Evolutionary conservation across 2,113 vertebrate genomes (phyloP).

Genomic region (Cacatua alba): DNA sequence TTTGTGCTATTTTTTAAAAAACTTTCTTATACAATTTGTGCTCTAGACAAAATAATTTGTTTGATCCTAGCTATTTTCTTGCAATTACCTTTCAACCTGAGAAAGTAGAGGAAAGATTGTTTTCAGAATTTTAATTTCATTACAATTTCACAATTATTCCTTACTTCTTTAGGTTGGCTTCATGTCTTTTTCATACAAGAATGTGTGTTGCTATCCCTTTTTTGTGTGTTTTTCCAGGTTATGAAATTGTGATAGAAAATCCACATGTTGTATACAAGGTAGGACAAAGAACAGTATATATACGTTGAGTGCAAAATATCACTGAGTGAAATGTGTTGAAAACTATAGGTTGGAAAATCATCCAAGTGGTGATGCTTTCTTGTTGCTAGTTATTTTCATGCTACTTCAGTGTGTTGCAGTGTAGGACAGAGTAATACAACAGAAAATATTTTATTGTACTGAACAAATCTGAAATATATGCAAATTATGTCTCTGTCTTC

Average conservation of each 20-base stretch:
- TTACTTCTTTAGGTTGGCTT: background rate
- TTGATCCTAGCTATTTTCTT: background rate
- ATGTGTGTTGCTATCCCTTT: background rate
- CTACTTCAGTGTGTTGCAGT: background rate
- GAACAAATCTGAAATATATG: background rate
- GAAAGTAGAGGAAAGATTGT: background rate
- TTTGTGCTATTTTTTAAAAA: background rate
- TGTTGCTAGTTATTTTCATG: background rate
- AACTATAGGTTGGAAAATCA: background rate
- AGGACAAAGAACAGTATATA: background rate
- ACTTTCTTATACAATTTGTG: background rate
- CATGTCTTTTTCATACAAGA: background rate
- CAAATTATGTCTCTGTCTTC: background rate
- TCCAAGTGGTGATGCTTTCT: background rate
- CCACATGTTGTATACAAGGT: rapidly evolving
- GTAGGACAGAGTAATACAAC: background rate
- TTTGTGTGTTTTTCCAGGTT: background rate
- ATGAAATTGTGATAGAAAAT: background rate
- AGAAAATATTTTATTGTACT: background rate
- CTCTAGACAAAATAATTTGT: background rate
- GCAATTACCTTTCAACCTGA: background rate
- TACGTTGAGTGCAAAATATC: background rate
- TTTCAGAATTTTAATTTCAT: background rate
- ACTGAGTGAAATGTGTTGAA: background rate
- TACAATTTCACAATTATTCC: background rate